Evolutionary conservation across 2,888 invertebrate species (phyloP).

Genomic region (Drosophila neutralis): DNA sequence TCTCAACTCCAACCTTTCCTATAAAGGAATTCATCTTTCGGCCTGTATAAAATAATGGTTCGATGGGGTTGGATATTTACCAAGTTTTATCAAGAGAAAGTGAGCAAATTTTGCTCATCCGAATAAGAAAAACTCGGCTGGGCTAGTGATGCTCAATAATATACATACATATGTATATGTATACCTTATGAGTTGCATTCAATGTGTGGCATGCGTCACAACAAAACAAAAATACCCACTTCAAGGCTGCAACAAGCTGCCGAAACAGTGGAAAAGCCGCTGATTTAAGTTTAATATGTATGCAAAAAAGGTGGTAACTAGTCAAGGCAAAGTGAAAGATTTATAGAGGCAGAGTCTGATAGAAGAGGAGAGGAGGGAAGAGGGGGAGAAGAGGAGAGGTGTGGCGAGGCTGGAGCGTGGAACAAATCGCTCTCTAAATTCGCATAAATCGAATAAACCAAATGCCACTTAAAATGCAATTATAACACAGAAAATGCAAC

Average conservation of each 20-base stretch:
- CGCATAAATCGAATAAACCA: constrained; percentile 30
- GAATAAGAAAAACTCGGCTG: background rate
- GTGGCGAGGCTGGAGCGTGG: constrained; percentile 1
- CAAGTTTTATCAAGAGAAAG: background rate
- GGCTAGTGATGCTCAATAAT: background rate
- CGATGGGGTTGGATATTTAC: background rate
- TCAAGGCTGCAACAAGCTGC: background rate
- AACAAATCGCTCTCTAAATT: constrained; percentile 13
- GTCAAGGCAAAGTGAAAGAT: constrained; percentile 9
- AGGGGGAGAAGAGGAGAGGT: background rate
- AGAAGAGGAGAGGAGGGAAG: background rate
- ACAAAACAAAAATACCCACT: background rate
- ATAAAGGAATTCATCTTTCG: background rate
- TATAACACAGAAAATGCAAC: constrained; percentile 29
- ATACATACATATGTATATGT: background rate
- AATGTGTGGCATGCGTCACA: background rate
- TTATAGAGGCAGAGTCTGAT: background rate
- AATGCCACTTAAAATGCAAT: constrained; percentile 63
- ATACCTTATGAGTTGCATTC: background rate
- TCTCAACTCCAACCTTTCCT: background rate
- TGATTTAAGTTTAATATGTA: constrained; percentile 20
- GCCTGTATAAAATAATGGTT: background rate
- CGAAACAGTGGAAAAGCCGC: background rate
- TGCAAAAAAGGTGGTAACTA: constrained; percentile 14
- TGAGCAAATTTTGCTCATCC: background rate